A percentile compares a stretch with the other conserved stretches of the same genome.
phyloP scores from a whole-genome alignment of 2,888 invertebrate genomes.

The Hanleya hanleyi region DNA sequence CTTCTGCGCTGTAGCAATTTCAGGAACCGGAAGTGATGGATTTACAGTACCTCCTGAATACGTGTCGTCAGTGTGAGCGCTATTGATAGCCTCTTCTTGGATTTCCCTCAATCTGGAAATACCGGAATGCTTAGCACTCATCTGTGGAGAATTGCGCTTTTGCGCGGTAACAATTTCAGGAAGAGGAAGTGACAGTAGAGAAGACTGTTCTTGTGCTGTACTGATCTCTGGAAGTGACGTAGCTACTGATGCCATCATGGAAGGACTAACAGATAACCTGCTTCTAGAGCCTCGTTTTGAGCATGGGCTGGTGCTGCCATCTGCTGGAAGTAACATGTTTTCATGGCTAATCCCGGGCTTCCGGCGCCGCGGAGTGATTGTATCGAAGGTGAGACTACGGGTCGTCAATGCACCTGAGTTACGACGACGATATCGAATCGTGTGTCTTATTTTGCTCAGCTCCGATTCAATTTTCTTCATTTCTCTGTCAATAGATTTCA shows the following conservation, averaged over 20 bases:
- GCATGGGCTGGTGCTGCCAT: neutral
- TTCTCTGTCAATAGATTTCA: constrained; percentile 1
- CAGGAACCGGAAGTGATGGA: no score
- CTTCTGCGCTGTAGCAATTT: no score
- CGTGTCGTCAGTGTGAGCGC: no score
- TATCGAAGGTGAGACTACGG: neutral
- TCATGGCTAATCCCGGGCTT: neutral
- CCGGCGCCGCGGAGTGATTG: neutral
- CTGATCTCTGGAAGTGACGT: neutral
- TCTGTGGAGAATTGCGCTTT: no score
- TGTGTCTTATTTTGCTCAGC: neutral
- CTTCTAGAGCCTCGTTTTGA: neutral
- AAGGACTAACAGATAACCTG: neutral
- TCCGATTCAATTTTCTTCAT: neutral
- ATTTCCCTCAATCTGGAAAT: no score
- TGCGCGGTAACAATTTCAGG: no score
- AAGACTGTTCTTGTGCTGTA: neutral
- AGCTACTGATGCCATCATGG: neutral
- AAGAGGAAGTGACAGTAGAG: no score
- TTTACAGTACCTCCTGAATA: no score
- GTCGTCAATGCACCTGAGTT: neutral
- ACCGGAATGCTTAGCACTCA: no score
- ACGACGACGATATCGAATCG: neutral
- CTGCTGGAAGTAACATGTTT: neutral
- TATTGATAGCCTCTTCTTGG: no score